Base-by-base conservation (phyloP, 2,797 vertebrate species). In the Xenops minutus region DNA sequence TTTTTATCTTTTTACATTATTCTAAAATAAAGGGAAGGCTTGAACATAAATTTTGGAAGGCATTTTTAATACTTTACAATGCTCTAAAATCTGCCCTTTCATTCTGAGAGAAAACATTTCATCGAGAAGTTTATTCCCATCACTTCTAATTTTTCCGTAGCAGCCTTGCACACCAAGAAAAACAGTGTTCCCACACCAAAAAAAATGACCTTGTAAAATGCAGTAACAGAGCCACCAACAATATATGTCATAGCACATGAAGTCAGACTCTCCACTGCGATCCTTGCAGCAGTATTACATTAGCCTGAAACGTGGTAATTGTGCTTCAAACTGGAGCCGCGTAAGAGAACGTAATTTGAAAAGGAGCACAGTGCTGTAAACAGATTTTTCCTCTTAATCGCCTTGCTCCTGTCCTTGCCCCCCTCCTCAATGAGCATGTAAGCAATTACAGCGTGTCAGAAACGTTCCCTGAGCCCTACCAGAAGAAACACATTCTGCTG, bases 151-250 rank as follows among this genome's bases (percentile, higher is more conserved):
- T 96, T 93, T 96, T 92, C 91, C 85, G 3, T n/a, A 77, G 85
- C 75, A 43, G 55, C 51, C 59, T 85, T 44, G 71, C 55, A 41
- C 81, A 94, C 89, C 92, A 95, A 96, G 92, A 94, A 96, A 93
- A 96, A 94, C 87, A 92, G 51, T 46, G 67, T 52, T 95, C 81
- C 84, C 23, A 48, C 41, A 91, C 63, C 87, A 93, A 85, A 91
- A 93, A 85, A 95, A 96, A 93, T 85, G 82, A 36, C 72, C 68
- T 67, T 85, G 74, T 89, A 43, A 88, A 88, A 81, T 24, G 61
- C 26, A 92, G 85, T 77, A 91, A 49, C 82, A 75, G 87, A 93
- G 89, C 93, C 95, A 93, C 92, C 85, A 86, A 78, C 89, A 86
- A 75, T 92, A 94, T 81, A 61, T 66, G 73, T 69, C 54, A 12